Percentiles rank a stretch among this genome's conserved stretches.
These are phyloP conservation scores for Catostomus latipinnis DNA, from an alignment of 2,797 vertebrate genomes.

Conservation along the genomic window DNA sequence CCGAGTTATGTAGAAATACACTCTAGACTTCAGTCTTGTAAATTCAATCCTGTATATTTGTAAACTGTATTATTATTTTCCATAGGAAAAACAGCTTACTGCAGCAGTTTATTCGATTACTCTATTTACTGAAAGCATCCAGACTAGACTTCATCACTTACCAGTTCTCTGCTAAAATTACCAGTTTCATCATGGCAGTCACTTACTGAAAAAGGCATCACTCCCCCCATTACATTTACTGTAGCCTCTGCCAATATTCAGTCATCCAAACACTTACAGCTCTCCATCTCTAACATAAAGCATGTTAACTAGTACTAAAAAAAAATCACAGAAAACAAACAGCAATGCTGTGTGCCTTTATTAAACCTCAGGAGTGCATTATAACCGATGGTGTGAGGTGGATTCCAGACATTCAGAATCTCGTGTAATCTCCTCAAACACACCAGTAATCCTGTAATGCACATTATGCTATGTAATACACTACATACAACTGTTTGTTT, in stretches of 20 bases:
- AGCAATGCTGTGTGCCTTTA: background rate
- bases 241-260: background rate
- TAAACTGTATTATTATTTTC: background rate
- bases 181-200: background rate
- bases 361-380: background rate
- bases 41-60: background rate
- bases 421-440: background rate
- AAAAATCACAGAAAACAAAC: background rate
- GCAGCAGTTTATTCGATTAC: too few relatives aligned
- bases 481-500: background rate
- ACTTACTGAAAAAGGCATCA: background rate
- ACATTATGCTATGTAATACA: background rate
- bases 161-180: background rate
- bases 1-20: background rate
- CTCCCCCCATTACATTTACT: background rate
- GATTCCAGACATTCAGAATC: conserved; percentile 3
- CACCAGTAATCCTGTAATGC: background rate
- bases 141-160: background rate
- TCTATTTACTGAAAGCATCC: background rate
- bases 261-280: background rate
- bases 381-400: background rate
- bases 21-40: too few relatives aligned
- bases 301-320: background rate
- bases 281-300: background rate
- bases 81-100: too few relatives aligned